phyloP scores from a whole-genome alignment of 2,797 vertebrate genomes.

The Bucorvus abyssinicus region DNA sequence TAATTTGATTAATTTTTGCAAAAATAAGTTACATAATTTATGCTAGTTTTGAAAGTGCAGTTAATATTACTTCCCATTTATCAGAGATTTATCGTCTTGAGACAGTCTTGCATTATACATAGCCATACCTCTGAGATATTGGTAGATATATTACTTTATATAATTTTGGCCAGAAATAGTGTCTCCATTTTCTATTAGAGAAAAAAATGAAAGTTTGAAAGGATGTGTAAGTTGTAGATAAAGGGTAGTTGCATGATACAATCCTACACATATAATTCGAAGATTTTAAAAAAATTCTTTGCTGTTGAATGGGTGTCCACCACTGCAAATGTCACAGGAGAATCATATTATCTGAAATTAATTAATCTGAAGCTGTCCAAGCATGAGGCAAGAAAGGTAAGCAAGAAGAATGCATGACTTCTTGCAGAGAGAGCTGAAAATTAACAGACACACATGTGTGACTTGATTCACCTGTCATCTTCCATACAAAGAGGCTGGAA shows the following conservation, averaged over 20 bases:
- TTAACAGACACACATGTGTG: accelerated
- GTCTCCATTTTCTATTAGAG: not conserved
- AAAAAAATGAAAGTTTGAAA: too few relatives aligned
- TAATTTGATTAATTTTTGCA: not conserved
- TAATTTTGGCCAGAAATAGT: not conserved
- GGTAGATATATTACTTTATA: not conserved
- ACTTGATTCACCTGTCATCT: not conserved
- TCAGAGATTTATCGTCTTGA: not conserved
- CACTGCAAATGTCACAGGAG: not conserved
- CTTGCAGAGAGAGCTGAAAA: not conserved
- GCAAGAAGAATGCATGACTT: not conserved
- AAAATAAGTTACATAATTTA: not conserved
- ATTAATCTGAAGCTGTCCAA: not conserved
- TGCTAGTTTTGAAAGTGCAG: not conserved
- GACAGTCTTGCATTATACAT: not conserved
- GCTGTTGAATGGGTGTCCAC: not conserved
- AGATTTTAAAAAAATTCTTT: not conserved
- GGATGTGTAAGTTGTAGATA: not conserved
- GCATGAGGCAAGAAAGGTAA: not conserved
- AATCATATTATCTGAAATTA: not conserved
- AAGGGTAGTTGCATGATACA: not conserved
- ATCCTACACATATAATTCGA: not conserved
- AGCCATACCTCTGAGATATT: not conserved
- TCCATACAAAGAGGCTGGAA: not conserved
- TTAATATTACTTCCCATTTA: not conserved